Evolutionary conservation across 2,888 invertebrate species (phyloP).

Genomic region (Drosophila nr. perissopoda): DNA sequence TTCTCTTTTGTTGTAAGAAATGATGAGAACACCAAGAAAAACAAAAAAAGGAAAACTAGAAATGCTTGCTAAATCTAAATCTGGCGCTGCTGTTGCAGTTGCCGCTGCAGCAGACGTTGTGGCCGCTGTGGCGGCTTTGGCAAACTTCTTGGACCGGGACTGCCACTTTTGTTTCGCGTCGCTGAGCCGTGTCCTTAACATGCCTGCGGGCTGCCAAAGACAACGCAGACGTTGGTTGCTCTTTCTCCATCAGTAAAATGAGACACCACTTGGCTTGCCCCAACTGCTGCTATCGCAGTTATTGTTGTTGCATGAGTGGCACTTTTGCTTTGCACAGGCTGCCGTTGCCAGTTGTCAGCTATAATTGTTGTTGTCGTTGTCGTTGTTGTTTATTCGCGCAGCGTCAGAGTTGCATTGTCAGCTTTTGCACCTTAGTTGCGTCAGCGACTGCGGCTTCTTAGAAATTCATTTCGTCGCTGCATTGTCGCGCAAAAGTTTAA

Average conservation of each 20-base stretch:
- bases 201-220: slow-evolving; percentile 42
- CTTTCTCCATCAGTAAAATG: slow-evolving; percentile 11
- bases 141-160: slow-evolving; percentile 52
- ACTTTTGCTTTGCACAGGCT: slow-evolving; percentile 52
- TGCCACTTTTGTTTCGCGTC: slow-evolving; percentile 76
- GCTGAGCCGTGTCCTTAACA: slow-evolving; percentile 70
- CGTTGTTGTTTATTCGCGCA: slow-evolving; percentile 15
- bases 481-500: slow-evolving; percentile 74
- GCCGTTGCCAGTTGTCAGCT: slow-evolving; percentile 8
- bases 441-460: slow-evolving; percentile 35
- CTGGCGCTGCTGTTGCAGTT: background rate
- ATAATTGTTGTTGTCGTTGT: slow-evolving; percentile 32
- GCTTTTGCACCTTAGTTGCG: slow-evolving; percentile 56
- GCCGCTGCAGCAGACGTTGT: background rate
- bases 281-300: slow-evolving; percentile 8
- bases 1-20: slow-evolving; percentile 56
- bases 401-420: slow-evolving; percentile 57
- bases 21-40: slow-evolving; percentile 16
- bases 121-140: slow-evolving; percentile 36
- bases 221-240: slow-evolving; percentile 43
- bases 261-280: slow-evolving; percentile 14
- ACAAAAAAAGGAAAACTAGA: slow-evolving; percentile 1
- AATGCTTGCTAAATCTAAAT: slow-evolving; percentile 59
- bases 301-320: slow-evolving; percentile 60
- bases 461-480: slow-evolving; percentile 59